Evolutionary conservation across 2,113 vertebrate species (phyloP).

Genomic region (Sprattus sprattus): DNA sequence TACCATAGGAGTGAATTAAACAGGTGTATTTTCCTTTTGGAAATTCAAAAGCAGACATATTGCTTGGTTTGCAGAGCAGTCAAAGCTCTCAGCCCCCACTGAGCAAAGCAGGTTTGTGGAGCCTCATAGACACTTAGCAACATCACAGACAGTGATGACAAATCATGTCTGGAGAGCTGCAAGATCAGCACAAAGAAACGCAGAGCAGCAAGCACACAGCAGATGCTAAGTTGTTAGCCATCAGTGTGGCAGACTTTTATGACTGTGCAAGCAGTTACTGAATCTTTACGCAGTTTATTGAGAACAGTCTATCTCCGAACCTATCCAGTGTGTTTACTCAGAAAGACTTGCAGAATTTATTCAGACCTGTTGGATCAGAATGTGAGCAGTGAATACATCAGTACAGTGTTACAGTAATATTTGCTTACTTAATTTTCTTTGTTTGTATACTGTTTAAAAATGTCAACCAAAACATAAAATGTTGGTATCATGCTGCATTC

Average conservation of each 20-base stretch:
- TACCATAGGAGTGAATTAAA: background rate
- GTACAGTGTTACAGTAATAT: background rate
- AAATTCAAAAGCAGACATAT: background rate
- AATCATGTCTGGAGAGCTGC: constrained; percentile 13
- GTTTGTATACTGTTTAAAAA: background rate
- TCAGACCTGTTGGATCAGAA: background rate
- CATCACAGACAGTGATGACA: constrained; percentile 17
- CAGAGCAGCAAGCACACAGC: constrained; percentile 3
- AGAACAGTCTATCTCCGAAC: background rate
- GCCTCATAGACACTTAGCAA: constrained; percentile 8
- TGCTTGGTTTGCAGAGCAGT: constrained; percentile 4
- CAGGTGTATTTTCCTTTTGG: background rate
- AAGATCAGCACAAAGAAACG: background rate
- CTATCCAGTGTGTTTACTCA: background rate
- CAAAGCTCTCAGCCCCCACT: constrained; percentile 3
- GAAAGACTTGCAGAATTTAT: background rate
- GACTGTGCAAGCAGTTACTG: constrained; percentile 17
- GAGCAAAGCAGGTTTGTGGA: constrained; percentile 3
- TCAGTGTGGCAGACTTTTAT: constrained; percentile 12
- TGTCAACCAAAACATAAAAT: background rate
- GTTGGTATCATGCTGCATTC: background rate
- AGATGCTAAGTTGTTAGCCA: constrained; percentile 17
- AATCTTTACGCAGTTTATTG: constrained; percentile 3
- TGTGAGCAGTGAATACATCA: background rate
- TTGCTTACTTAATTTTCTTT: background rate